A percentile compares a stretch with the other conserved stretches of the same genome.
These are phyloP conservation scores for Octodon degus DNA, from an alignment of 2,113 vertebrate genomes.

Conservation along the genomic window DNA sequence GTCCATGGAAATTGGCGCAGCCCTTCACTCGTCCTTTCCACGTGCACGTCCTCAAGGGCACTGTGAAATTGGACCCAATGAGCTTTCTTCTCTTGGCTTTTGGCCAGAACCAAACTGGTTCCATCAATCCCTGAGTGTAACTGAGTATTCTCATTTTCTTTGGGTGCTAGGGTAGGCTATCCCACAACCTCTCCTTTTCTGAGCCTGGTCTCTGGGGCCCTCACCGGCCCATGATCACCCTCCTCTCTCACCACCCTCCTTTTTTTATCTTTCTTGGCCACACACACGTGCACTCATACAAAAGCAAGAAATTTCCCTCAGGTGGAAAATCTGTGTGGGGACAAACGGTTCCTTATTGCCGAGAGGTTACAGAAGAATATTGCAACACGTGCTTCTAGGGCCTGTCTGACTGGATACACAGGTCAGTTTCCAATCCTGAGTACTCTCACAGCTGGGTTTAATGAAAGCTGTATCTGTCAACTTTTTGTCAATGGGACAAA, in stretches of 20 bases:
- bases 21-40: conserved; percentile 77
- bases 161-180: conserved; percentile 73
- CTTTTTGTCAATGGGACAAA: background rate
- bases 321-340: conserved; percentile 15
- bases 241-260: background rate
- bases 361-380: background rate
- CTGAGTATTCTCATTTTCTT: conserved; percentile 80
- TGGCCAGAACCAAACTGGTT: conserved; percentile 85
- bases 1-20: conserved; percentile 77
- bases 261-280: background rate
- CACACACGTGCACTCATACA: background rate
- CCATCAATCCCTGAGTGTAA: conserved; percentile 79
- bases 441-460: background rate
- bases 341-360: background rate
- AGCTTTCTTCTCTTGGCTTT: conserved; percentile 83
- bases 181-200: conserved; percentile 71
- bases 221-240: background rate
- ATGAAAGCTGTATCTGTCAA: background rate
- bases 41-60: conserved; percentile 82
- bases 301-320: background rate
- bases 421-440: background rate
- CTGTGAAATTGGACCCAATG: conserved; percentile 82
- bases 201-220: conserved; percentile 71
- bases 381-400: background rate
- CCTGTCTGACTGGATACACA: rapidly evolving